Evolutionary conservation across 2,888 invertebrate species (phyloP).

Genomic region (Trilocha varians): DNA sequence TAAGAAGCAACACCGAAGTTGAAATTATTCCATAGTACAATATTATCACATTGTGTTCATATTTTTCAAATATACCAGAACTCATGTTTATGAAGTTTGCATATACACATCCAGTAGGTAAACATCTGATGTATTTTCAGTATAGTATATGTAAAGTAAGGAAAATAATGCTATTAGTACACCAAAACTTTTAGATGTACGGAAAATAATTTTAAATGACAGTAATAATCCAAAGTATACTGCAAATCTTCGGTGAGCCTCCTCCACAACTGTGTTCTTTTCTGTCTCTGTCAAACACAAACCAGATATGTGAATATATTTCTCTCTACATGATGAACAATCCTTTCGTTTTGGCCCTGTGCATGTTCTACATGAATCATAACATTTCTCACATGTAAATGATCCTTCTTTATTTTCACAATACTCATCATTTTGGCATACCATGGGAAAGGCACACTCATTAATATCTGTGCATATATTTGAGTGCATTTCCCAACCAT

Average conservation of each 20-base stretch:
- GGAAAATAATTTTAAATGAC: slow-evolving; percentile 31
- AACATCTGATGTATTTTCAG: slow-evolving; percentile 30
- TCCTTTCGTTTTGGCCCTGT: slow-evolving; percentile 88
- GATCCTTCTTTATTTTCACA: slow-evolving; percentile 92
- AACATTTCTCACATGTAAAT: slow-evolving; percentile 84
- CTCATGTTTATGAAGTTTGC: slow-evolving; percentile 1
- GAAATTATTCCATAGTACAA: too few species aligned
- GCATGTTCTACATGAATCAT: slow-evolving; percentile 86
- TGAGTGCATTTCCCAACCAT: slow-evolving; percentile 82
- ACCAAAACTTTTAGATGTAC: slow-evolving; percentile 28
- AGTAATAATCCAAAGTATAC: slow-evolving; percentile 38
- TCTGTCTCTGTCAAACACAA: slow-evolving; percentile 39
- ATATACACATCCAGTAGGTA: slow-evolving; percentile 23
- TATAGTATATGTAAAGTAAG: slow-evolving; percentile 37
- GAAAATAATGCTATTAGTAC: slow-evolving; percentile 31
- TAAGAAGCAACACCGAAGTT: too few species aligned
- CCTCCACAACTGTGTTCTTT: slow-evolving; percentile 30
- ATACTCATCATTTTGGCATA: slow-evolving; percentile 79
- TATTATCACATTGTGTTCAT: too few species aligned
- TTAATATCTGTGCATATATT: slow-evolving; percentile 87
- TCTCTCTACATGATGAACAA: slow-evolving; percentile 82
- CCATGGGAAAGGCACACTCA: slow-evolving; percentile 78
- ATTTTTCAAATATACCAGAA: too few species aligned
- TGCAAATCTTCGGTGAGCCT: slow-evolving; percentile 27
- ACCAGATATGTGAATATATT: slow-evolving; percentile 37